Evolutionary conservation across 2,888 invertebrate species (phyloP).

Genomic region (Ormyrus nitidulus): DNA sequence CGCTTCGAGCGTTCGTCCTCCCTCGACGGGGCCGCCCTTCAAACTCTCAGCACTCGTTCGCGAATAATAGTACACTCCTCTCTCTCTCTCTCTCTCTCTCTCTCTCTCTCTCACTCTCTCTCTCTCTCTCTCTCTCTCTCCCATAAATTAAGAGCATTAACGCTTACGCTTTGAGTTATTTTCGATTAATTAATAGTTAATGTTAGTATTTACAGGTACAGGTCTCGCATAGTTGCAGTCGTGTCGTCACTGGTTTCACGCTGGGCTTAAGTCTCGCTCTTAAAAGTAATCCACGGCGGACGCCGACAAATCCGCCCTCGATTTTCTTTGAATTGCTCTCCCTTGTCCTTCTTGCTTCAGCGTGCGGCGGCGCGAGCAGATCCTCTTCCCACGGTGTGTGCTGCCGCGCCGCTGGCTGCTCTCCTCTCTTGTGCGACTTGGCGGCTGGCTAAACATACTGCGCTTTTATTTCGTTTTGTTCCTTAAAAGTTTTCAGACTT

Average conservation of each 20-base stretch:
- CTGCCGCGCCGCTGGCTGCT: neutral
- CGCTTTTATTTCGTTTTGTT: constrained; percentile 20
- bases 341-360: constrained; percentile 5
- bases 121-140: constrained; percentile 34
- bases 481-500: constrained; percentile 46
- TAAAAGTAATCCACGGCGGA: constrained; percentile 63
- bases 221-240: constrained; percentile 76
- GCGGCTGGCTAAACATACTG: constrained; percentile 52
- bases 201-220: constrained; percentile 75
- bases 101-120: constrained; percentile 33
- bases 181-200: constrained; percentile 63
- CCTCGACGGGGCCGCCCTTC: too few species aligned
- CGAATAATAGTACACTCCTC: neutral
- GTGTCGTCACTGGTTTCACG: constrained; percentile 73
- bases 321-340: neutral
- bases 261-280: constrained; percentile 53
- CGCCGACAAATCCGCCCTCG: constrained; percentile 73
- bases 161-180: constrained; percentile 63
- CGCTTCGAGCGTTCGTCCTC: neutral
- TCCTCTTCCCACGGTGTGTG: neutral
- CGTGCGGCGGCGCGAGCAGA: constrained; percentile 1
- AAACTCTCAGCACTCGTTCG: too few species aligned
- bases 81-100: neutral
- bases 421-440: constrained; percentile 52
- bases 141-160: constrained; percentile 69